Conservation (phyloP, 2,888 invertebrate species). For the Conops quadrifasciatus region DNA sequence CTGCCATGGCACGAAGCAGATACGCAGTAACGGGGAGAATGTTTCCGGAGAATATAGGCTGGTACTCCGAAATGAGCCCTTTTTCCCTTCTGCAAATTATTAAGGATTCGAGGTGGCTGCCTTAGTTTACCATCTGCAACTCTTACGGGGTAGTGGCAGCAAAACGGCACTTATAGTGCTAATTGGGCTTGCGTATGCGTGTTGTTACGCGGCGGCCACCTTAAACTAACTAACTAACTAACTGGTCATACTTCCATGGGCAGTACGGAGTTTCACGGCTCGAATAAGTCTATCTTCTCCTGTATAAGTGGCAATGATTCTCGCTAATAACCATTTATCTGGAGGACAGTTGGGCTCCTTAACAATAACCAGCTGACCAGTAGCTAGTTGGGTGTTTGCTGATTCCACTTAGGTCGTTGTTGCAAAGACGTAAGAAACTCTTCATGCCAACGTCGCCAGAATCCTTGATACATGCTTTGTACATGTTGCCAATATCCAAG, state of each 20-base stretch:
- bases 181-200: no score
- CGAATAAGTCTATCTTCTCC: slow-evolving; percentile 49
- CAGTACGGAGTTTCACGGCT: neutral
- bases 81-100: no score
- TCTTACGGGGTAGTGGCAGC: no score
- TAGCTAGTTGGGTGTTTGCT: neutral
- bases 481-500: slow-evolving; percentile 15
- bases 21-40: no score
- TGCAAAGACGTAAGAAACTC: slow-evolving; percentile 18
- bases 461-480: slow-evolving; percentile 3
- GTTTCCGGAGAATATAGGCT: no score
- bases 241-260: neutral
- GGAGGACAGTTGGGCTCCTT: slow-evolving; percentile 5
- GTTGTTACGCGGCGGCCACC: no score
- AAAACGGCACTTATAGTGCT: no score
- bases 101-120: no score
- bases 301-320: slow-evolving; percentile 57
- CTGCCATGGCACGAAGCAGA: no score
- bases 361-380: neutral
- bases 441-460: slow-evolving; percentile 13
- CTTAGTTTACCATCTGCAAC: no score
- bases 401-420: slow-evolving; percentile 11
- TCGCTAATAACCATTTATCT: slow-evolving; percentile 40
- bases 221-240: no score
- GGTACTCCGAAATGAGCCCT: no score